Percentiles rank a stretch among this genome's conserved stretches.
These are phyloP conservation scores for Podarcis muralis DNA, from an alignment of 2,113 vertebrate species.

Conservation along the genomic window DNA sequence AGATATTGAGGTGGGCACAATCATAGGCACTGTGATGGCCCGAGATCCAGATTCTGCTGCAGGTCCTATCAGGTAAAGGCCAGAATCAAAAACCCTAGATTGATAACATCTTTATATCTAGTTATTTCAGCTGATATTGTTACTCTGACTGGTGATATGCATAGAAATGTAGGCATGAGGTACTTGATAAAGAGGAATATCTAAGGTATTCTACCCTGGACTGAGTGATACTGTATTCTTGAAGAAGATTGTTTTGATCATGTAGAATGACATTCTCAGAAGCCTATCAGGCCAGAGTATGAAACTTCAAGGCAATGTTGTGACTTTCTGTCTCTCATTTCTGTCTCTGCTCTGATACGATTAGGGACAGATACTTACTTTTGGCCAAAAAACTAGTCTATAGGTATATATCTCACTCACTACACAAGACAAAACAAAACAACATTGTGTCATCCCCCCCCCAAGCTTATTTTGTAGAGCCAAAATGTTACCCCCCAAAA, in stretches of 20 bases:
- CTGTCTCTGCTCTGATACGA: not conserved
- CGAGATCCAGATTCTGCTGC: conserved; percentile 81
- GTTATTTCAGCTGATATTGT: not conserved
- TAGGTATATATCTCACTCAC: not conserved
- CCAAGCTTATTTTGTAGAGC: not conserved
- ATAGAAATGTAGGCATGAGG: not conserved
- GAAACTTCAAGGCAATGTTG: not conserved
- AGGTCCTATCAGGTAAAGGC: conserved; percentile 77
- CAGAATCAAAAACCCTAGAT: not conserved
- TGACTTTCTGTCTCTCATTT: not conserved
- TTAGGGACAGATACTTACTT: not conserved
- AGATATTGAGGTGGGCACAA: conserved; percentile 82
- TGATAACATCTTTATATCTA: not conserved
- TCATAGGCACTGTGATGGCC: conserved; percentile 83
- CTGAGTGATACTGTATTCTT: not conserved
- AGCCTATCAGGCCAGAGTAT: not conserved
- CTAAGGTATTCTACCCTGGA: not conserved
- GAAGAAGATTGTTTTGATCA: not conserved
- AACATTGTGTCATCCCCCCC: not conserved
- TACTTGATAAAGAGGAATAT: not conserved
- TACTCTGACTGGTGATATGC: not conserved
- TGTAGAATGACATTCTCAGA: not conserved
- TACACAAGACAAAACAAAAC: not conserved
- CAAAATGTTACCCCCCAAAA: not conserved
- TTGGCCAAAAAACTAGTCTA: not conserved